Evolutionary conservation across 2,113 vertebrate species (phyloP).

Genomic region (Scomber colias): DNA sequence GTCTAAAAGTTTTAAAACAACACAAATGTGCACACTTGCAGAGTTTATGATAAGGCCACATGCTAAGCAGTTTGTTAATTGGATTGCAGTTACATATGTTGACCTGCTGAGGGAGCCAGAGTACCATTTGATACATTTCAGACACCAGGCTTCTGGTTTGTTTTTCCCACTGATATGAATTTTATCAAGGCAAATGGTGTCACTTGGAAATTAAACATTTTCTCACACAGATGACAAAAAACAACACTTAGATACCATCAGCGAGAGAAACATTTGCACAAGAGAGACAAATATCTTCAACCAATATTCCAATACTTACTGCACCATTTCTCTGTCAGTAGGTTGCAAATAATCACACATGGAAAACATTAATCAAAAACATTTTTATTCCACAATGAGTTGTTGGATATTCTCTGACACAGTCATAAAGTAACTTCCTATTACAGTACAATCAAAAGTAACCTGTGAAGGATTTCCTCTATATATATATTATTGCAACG

Average conservation of each 20-base stretch:
- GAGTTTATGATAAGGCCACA: background rate
- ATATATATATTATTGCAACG: constrained; percentile 54
- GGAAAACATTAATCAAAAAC: constrained; percentile 35
- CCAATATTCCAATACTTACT: background rate
- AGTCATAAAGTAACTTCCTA: constrained; percentile 31
- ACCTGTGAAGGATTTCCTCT: constrained; percentile 18
- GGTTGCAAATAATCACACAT: constrained; percentile 16
- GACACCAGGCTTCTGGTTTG: background rate
- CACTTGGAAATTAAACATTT: background rate
- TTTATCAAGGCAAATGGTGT: background rate
- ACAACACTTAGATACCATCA: no score
- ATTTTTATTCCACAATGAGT: constrained; percentile 68
- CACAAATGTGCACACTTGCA: background rate
- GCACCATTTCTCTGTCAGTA: background rate
- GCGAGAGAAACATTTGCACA: background rate
- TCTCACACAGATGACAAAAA: no score
- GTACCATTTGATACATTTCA: background rate
- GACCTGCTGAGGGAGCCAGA: constrained; percentile 48
- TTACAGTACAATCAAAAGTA: constrained; percentile 47
- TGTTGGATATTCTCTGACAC: constrained; percentile 35
- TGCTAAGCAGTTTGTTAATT: no score
- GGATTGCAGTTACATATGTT: background rate
- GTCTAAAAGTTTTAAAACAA: background rate
- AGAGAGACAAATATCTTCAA: background rate
- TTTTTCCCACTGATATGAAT: background rate